Percentiles rank a stretch among this genome's conserved stretches.
Conservation (phyloP, 2,797 vertebrate species). For the Coregonus suidteri region DNA sequence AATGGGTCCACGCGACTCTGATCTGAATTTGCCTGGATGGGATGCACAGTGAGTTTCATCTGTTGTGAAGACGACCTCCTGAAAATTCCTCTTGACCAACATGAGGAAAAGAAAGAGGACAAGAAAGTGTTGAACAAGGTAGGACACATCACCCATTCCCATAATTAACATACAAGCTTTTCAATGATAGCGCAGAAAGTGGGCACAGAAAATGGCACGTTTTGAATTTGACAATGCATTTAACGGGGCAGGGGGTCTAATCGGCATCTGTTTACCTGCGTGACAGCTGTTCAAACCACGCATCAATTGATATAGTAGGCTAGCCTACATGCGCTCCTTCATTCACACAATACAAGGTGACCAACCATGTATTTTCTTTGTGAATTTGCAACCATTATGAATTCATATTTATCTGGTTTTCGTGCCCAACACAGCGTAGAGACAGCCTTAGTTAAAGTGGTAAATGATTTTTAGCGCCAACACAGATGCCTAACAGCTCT, state of each 20-base stretch:
- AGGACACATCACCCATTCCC: background rate
- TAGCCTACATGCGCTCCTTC: background rate
- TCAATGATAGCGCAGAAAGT: slow-evolving; percentile 23
- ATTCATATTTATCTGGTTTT: too few species aligned
- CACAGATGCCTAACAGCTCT: too few species aligned
- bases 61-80: slow-evolving; percentile 83
- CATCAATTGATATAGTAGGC: background rate
- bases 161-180: background rate
- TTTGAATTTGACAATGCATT: slow-evolving; percentile 9
- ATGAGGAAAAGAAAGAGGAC: slow-evolving; percentile 71
- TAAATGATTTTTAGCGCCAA: too few species aligned
- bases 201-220: background rate
- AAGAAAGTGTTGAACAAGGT: slow-evolving; percentile 61
- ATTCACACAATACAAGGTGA: background rate
- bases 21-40: slow-evolving; percentile 68
- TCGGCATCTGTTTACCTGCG: background rate
- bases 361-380: background rate
- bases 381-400: too few species aligned
- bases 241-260: background rate
- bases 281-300: background rate
- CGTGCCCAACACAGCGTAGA: too few species aligned
- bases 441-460: too few species aligned
- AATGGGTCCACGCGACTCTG: slow-evolving; percentile 60
- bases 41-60: slow-evolving; percentile 84
- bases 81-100: slow-evolving; percentile 73